Conservation (phyloP, 2,888 invertebrate genomes). For the Rhaphigaster nebulosa region DNA sequence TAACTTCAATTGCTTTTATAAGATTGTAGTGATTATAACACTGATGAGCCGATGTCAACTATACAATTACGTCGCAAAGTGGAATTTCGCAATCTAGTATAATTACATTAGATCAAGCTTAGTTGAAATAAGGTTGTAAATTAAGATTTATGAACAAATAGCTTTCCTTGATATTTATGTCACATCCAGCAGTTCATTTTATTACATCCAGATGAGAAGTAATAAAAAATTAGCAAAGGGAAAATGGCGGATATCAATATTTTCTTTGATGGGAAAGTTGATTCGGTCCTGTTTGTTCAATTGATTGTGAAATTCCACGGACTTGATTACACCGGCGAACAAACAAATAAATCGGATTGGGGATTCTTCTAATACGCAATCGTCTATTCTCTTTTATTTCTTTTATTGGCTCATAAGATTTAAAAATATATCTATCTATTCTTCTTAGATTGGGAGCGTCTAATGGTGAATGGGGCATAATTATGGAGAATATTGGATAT, state of each 20-base stretch:
- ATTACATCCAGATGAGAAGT: not conserved
- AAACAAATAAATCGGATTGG: conserved; percentile 4
- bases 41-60: too few species aligned
- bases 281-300: conserved; percentile 9
- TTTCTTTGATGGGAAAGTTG: not conserved
- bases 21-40: too few species aligned
- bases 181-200: too few species aligned
- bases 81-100: too few species aligned
- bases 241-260: not conserved
- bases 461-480: not conserved
- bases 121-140: too few species aligned
- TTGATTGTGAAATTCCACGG: conserved; percentile 11
- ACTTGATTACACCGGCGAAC: not conserved
- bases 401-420: not conserved
- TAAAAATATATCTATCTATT: not conserved
- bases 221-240: not conserved
- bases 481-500: not conserved
- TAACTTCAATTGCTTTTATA: too few species aligned
- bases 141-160: too few species aligned
- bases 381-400: not conserved
- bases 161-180: too few species aligned
- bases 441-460: not conserved
- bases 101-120: too few species aligned
- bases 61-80: too few species aligned
- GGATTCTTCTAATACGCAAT: not conserved